Base-by-base conservation (phyloP, 2,888 invertebrate species). In the Sinelater perroti region DNA sequence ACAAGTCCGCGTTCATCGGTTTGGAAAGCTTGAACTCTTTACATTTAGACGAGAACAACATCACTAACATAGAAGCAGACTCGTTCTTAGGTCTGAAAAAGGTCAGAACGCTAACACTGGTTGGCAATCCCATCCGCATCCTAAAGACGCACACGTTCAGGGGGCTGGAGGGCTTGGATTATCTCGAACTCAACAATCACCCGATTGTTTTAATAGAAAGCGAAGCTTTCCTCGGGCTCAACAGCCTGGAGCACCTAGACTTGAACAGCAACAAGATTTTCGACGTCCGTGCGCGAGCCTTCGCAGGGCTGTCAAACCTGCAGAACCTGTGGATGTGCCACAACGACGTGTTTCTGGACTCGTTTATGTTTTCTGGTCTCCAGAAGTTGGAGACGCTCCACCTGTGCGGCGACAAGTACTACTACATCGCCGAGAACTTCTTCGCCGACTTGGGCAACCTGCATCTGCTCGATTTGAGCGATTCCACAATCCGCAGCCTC, bases 41-140 rank as follows among this genome's bases (percentile, higher is more conserved):
- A 5, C 30, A 30, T 10, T 30, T 61, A 13, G 28, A 52, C 11
- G 26, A 51, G n/a, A 61, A 58, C 16, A 24, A 40, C n/a, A 18
- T 57, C 3, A 49, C 30, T 18, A 28, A n/a, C 2, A 42, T 28
- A 10, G n/a, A 13, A 21, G 46, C 45, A 1, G 30, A 24, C n/a
- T n/a, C n/a, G n/a, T n/a, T n/a, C n/a, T n/a, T n/a, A n/a, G 31
- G 35, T 36, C 26, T 56, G 21, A 7, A 8, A 10, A 13, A 26
- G n/a, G n/a, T 62, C 11, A 47, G 2, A 18, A 8, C 16, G n/a
- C 21, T 62, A 3, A 17, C 28, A 13, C 24, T 62, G 11, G 33
- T 38, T 4, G 28, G 45, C 6, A 57, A 60, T n/a, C n/a, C n/a
- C n/a, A n/a, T n/a, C n/a, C n/a, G n/a, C n/a, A n/a, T n/a, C n/a